Base-by-base conservation (phyloP, 2,888 invertebrate species). In the Gandaritis pyraliata region DNA sequence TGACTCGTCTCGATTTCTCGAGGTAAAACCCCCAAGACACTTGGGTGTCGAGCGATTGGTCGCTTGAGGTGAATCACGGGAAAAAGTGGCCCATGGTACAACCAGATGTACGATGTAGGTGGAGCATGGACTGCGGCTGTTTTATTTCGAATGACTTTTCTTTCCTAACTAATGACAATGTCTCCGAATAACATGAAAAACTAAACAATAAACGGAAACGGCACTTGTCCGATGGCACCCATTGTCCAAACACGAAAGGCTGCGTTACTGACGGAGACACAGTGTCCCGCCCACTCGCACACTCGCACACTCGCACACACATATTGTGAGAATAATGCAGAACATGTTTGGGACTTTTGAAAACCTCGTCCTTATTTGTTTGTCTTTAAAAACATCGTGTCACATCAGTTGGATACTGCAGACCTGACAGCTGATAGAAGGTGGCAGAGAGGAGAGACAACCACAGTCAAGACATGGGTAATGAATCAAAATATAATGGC, bases 231-330 rank as follows among this genome's bases (percentile, higher is more conserved):
- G 29, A 52, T 58, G 36, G 36, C 12, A 18, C 12, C 16, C 38
- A 39, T 60, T 50, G 55, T 60, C 45, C 30, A 33, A 54, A 60
- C 60, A 60, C 29, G 49, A 54, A 60, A 50, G 50, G 6, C 12
- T 18, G 39, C 50, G 60, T 60, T 30, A 12, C 11, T 47, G 53
- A 41, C 45, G 29, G 45, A 7, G 55, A 60, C 43, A 49, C 49
- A 59, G 46, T 48, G 63, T 64, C 39, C 52, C 63, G 63, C 63
- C 63, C 56, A 64, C 63, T 36, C 54, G 13, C 58, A 33, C 10
- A 33, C 33, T 7, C 29, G 29, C 29, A 29, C 29, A 29, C 29
- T 29, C 48, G 41, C 50, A 16, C 29, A 54, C 38, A 49, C 12
- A 29, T 55, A 54, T 23, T 64, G 63, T 56, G 59, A 55, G 63